Conservation (phyloP, 2,888 invertebrate genomes). For the Epirrita christyi region DNA sequence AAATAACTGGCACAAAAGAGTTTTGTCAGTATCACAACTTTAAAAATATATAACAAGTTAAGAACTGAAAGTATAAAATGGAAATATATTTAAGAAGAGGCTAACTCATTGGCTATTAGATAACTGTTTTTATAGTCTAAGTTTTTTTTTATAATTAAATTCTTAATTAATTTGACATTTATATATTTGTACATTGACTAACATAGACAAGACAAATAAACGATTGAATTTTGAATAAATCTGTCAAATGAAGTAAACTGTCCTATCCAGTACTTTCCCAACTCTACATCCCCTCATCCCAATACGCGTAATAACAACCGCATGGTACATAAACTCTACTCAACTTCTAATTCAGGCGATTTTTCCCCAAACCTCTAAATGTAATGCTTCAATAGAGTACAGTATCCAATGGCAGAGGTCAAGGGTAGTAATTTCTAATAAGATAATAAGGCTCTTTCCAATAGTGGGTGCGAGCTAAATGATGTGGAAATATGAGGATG, state of each 20-base stretch:
- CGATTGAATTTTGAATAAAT: no score
- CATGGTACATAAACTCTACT: slow-evolving; percentile 60
- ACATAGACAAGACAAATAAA: background rate
- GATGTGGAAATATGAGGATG: slow-evolving; percentile 55
- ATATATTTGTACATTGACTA: no score
- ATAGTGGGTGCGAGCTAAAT: slow-evolving; percentile 61
- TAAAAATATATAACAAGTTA: no score
- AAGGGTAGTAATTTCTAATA: slow-evolving; percentile 67
- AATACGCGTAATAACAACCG: slow-evolving; percentile 60
- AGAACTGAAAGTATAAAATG: no score
- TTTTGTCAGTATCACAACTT: no score
- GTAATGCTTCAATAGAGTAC: slow-evolving; percentile 34
- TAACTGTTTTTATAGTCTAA: no score
- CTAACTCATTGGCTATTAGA: no score
- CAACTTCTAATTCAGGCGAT: slow-evolving; percentile 47
- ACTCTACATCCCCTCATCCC: slow-evolving; percentile 36
- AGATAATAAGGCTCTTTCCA: slow-evolving; percentile 69
- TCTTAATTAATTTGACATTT: no score
- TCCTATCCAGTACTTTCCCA: slow-evolving; percentile 20
- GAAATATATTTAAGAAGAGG: no score
- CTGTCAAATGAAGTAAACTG: no score
- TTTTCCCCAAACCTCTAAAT: slow-evolving; percentile 39
- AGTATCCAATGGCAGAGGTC: slow-evolving; percentile 42
- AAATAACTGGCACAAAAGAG: no score
- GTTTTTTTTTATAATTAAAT: no score